phyloP scores from a whole-genome alignment of 2,113 vertebrate species.

The Chinchilla lanigera region DNA sequence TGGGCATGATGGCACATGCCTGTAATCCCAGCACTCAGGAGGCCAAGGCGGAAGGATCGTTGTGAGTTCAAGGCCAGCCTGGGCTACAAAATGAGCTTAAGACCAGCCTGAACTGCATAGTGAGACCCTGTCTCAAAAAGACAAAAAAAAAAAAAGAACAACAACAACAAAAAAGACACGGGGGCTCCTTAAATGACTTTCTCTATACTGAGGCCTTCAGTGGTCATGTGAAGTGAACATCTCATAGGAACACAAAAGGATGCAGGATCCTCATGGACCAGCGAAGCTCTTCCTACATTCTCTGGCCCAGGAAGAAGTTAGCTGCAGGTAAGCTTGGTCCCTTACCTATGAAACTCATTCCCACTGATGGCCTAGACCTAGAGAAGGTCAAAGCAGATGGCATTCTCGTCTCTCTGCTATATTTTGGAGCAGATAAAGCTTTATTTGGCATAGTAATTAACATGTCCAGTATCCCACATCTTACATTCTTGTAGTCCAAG shows the following conservation, averaged over 20 bases:
- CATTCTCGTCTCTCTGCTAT: not conserved
- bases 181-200: not conserved
- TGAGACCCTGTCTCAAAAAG: too few species aligned
- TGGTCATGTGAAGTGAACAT: not conserved
- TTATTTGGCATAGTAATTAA: not conserved
- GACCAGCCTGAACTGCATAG: too few species aligned
- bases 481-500: slow-evolving; percentile 79
- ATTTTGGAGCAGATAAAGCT: not conserved
- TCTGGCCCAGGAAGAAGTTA: not conserved
- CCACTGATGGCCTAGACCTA: not conserved
- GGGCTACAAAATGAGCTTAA: too few species aligned
- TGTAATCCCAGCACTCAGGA: too few species aligned
- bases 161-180: too few species aligned
- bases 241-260: not conserved
- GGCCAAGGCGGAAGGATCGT: too few species aligned
- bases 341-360: not conserved
- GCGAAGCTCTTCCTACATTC: not conserved
- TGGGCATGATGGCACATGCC: too few species aligned
- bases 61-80: too few species aligned
- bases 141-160: too few species aligned
- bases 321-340: not conserved
- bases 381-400: not conserved
- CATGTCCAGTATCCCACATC: not conserved
- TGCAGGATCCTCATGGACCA: not conserved
- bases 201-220: not conserved